Evolutionary conservation across 2,113 vertebrate species (phyloP).

Genomic region (Xenopus laevis): DNA sequence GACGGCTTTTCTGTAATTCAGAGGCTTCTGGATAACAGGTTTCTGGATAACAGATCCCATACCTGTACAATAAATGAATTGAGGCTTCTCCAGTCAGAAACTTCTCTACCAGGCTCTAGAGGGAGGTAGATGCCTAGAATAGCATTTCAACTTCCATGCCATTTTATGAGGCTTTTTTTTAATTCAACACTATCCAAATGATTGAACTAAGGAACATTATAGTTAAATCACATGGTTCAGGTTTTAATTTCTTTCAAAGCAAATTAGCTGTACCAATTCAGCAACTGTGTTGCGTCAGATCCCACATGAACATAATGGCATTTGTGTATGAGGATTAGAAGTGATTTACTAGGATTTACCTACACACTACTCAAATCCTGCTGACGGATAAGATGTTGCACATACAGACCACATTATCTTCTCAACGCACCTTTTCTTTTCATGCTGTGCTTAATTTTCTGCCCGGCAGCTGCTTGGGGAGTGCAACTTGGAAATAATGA

Average conservation of each 20-base stretch:
- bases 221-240: no score
- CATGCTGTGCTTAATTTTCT: slow-evolving; percentile 53
- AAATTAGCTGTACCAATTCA: not conserved
- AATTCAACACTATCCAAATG: no score
- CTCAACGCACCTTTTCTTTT: slow-evolving; percentile 50
- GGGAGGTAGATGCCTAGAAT: no score
- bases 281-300: not conserved
- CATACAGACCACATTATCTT: not conserved
- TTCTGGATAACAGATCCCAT: no score
- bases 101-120: no score
- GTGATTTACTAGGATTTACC: slow-evolving; percentile 3
- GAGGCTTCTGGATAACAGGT: no score
- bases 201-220: no score
- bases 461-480: slow-evolving; percentile 34
- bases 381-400: slow-evolving; percentile 43
- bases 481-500: slow-evolving; percentile 20
- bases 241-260: not conserved
- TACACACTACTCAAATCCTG: not conserved
- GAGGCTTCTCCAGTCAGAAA: no score
- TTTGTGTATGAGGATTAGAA: not conserved
- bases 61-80: no score
- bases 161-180: no score
- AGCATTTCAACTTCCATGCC: no score
- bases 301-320: not conserved
- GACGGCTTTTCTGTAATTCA: no score